These are phyloP conservation scores for Epizoanthus scotinus DNA, from an alignment of 92 coral and sea anemone species.

Conservation along the genomic window DNA sequence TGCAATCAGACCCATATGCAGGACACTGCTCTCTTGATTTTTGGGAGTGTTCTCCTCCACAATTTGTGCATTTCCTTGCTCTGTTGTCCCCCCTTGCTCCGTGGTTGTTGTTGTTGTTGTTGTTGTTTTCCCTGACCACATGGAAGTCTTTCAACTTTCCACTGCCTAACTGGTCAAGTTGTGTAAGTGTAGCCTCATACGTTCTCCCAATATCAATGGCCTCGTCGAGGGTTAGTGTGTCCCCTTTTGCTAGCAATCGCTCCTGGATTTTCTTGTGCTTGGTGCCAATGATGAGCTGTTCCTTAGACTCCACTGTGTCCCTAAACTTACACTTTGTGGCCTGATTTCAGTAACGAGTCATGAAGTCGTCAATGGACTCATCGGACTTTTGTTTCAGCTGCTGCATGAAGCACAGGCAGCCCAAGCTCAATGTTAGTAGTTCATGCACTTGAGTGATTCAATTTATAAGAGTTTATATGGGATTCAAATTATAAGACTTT, in stretches of 20 bases:
- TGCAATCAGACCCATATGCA: conserved; percentile 59
- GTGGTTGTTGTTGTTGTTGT: conserved; percentile 8
- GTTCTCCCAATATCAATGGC: conserved; percentile 63
- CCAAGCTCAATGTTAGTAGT: no score
- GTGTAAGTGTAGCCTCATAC: conserved; percentile 53
- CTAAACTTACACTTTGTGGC: no score
- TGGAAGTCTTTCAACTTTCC: conserved; percentile 12
- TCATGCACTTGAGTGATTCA: no score
- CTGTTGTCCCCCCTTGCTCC: conserved; percentile 42
- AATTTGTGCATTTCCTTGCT: conserved; percentile 52
- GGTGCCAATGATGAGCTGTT: no score
- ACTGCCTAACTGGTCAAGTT: conserved; percentile 44
- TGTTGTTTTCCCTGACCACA: conserved; percentile 36
- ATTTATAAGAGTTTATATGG: no score
- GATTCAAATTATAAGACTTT: no score
- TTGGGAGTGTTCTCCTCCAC: conserved; percentile 42
- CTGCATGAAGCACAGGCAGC: no score
- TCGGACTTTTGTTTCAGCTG: no score
- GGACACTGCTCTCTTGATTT: conserved; percentile 53
- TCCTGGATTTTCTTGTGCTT: conserved; percentile 62
- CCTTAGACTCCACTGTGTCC: no score
- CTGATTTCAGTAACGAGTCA: no score
- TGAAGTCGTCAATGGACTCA: no score
- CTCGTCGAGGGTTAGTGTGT: conserved; percentile 53
- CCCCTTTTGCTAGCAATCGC: conserved; percentile 52